A percentile compares a stretch with the other conserved stretches of the same genome.
Evolutionary conservation across 2,888 invertebrate species (phyloP).

Genomic region (Heterodera filipjevi): DNA sequence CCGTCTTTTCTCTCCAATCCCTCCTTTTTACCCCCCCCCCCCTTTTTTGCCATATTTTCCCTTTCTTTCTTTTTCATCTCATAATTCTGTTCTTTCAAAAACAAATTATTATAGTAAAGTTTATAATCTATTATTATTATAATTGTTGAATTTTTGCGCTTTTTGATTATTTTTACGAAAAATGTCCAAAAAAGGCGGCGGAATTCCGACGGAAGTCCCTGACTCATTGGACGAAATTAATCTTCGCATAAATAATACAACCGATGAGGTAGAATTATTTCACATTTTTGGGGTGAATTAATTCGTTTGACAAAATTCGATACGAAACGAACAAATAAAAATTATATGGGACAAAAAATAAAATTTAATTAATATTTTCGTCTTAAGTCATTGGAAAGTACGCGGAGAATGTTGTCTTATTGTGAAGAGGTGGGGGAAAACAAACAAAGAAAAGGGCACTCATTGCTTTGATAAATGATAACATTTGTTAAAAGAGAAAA

Average conservation of each 20-base stretch:
- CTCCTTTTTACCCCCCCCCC: neutral
- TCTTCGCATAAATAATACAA: slow-evolving; percentile 62
- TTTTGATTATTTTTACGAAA: slow-evolving; percentile 11
- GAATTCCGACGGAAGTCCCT: slow-evolving; percentile 44
- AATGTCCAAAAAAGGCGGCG: slow-evolving; percentile 29
- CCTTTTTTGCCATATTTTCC: neutral
- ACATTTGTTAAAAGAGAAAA: neutral
- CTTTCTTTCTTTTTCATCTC: neutral
- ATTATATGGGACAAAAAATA: neutral
- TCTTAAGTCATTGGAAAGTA: slow-evolving; percentile 67
- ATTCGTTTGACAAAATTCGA: neutral
- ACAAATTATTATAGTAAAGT: too few species aligned
- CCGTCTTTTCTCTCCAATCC: neutral
- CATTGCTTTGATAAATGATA: neutral
- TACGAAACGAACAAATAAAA: neutral
- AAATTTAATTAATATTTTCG: slow-evolving; percentile 26
- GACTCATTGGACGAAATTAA: slow-evolving; percentile 63
- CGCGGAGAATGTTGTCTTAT: slow-evolving; percentile 66
- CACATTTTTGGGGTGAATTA: neutral
- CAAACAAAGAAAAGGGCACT: neutral
- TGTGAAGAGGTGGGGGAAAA: slow-evolving; percentile 66
- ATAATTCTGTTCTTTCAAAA: neutral
- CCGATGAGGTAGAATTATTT: slow-evolving; percentile 64
- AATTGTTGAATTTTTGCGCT: slow-evolving; percentile 88
- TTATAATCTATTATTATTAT: too few species aligned